Base-by-base conservation (phyloP, 2,888 invertebrate genomes). In the Danaus chrysippus region DNA sequence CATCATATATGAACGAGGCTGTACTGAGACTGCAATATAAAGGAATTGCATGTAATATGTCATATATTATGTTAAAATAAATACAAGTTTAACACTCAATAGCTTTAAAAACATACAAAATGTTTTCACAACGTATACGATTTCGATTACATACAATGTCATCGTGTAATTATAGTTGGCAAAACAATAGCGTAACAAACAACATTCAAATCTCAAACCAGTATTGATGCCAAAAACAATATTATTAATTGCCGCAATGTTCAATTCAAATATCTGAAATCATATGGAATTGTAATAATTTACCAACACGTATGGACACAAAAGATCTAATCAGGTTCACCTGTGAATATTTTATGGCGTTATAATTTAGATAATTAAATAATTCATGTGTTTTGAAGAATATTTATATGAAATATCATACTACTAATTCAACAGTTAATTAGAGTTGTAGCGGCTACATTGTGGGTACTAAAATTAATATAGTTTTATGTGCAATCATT, bases 311-410 rank as follows among this genome's bases (percentile, higher is more conserved):
- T 61, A 52, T 41, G 61, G 43, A 15, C 56, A 64, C 61, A 64
- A 64, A 61, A 49, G 62, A 59, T 56, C 54, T 63, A 60, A 63
- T 63, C 59, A 60, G 62, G 11, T 43, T 5, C 23, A 34, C 23
- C 56, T 19, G 53, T 54, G 23, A 44, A 34, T 15, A 52, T 34
- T 15, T 10, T 12, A 23, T 54, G 17, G 19, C 63, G 61, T 62
- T 68, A 52, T 53, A 12, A 42, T 54, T 34, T 34, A 23, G 58
- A 43, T n/a, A 34, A 34, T 34, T 8, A 34, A 34, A 34, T 34
- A 34, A 34, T 34, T 34, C 23, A 34, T 34, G 8, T 34, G 23
- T 34, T 34, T 34, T 34, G 23, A 34, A 34, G 23, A 34, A 34
- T 34, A 34, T 34, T 34, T 0, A 0, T 34, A 34, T 34, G 23